These are phyloP conservation scores for Eleginops maclovinus DNA, from an alignment of 2,113 vertebrate species.

Conservation along the genomic window DNA sequence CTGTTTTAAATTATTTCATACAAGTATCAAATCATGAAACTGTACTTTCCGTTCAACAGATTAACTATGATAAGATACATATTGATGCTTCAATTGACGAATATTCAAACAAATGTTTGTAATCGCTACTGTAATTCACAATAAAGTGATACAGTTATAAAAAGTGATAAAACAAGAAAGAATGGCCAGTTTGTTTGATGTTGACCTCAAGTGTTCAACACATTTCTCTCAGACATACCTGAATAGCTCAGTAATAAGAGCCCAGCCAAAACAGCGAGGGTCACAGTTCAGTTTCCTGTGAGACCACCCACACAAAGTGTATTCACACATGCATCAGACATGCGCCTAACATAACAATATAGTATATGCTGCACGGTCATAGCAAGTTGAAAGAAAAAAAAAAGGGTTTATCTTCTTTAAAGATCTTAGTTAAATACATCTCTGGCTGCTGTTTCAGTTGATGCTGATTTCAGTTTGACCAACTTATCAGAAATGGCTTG, in stretches of 20 bases:
- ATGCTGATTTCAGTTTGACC: neutral
- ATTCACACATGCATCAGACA: neutral
- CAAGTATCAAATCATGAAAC: no score
- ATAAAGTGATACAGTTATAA: no score
- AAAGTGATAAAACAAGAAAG: neutral
- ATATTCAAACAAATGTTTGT: no score
- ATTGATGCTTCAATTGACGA: no score
- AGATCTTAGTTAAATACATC: neutral
- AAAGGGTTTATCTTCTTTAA: no score
- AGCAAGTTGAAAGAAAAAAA: neutral
- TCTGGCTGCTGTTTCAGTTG: neutral
- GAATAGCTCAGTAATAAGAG: slow-evolving; percentile 10
- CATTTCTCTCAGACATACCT: neutral
- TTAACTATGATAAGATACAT: no score
- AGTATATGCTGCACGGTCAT: neutral
- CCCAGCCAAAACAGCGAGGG: neutral
- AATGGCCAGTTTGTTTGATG: no score
- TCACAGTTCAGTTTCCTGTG: neutral
- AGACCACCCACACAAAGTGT: slow-evolving; percentile 7
- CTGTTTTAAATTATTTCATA: no score
- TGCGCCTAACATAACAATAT: neutral
- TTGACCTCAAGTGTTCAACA: neutral
- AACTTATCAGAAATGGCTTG: neutral
- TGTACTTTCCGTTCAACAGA: no score
- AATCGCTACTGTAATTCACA: no score